These are phyloP conservation scores for Nyctereutes procyonoides DNA, from an alignment of 2,113 vertebrate genomes.

Conservation along the genomic window DNA sequence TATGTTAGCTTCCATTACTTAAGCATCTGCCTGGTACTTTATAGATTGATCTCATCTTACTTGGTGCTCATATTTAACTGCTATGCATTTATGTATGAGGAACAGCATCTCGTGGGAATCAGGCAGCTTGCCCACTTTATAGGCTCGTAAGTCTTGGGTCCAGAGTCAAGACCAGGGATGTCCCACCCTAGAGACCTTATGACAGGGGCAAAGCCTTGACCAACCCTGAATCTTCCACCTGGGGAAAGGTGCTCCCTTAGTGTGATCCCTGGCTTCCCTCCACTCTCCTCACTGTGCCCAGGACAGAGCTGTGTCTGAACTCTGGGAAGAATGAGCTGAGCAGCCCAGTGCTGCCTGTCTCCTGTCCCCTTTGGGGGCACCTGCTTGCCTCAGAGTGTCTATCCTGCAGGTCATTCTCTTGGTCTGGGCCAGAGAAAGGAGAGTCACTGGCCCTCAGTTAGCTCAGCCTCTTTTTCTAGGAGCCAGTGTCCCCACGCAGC, in stretches of 20 bases:
- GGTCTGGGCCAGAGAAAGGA: no score
- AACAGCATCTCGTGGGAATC: background rate
- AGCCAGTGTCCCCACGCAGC: no score
- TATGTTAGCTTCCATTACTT: background rate
- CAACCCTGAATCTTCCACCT: background rate
- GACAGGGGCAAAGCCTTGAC: rapidly evolving
- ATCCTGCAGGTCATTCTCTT: rapidly evolving
- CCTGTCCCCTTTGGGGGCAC: no score
- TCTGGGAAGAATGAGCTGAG: no score
- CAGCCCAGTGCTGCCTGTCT: rapidly evolving
- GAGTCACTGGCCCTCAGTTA: rapidly evolving
- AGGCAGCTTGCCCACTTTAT: background rate
- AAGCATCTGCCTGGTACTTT: background rate
- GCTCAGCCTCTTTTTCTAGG: background rate
- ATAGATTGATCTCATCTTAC: background rate
- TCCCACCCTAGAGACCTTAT: rapidly evolving
- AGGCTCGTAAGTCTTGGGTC: background rate
- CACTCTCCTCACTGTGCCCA: rapidly evolving
- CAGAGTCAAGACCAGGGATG: background rate
- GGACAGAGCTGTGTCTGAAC: no score
- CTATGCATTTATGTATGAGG: background rate
- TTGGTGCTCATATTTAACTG: background rate
- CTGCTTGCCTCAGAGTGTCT: rapidly evolving
- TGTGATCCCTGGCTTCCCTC: rapidly evolving
- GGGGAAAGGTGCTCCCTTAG: rapidly evolving